Percentiles rank a stretch among this genome's conserved stretches.
Evolutionary conservation across 1,140 invertebrate species (phyloP).

Genomic region (Xylocopa sonorina): DNA sequence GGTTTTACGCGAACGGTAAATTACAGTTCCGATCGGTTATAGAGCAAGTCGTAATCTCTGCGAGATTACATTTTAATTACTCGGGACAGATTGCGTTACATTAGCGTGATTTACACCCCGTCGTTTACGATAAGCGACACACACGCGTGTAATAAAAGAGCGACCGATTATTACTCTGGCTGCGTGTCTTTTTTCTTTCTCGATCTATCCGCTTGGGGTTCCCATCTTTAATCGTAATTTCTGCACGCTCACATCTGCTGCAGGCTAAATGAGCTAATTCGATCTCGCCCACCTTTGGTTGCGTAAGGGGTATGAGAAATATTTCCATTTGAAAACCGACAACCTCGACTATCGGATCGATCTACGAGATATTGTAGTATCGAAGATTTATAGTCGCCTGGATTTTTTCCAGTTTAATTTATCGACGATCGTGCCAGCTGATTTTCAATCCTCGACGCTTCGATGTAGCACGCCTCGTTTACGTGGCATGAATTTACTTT

Average conservation of each 20-base stretch:
- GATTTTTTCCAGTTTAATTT: background rate
- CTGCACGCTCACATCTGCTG: background rate
- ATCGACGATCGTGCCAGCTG: background rate
- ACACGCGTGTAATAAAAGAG: background rate
- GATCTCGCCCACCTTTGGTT: background rate
- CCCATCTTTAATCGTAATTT: background rate
- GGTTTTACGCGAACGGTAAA: too few relatives aligned
- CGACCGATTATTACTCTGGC: background rate
- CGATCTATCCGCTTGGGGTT: background rate
- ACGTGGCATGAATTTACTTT: background rate
- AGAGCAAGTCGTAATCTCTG: background rate
- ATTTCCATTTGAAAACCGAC: background rate
- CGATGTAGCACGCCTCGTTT: background rate
- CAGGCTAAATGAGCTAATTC: background rate
- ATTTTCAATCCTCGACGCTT: background rate
- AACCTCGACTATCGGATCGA: background rate
- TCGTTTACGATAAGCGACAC: background rate
- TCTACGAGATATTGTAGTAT: background rate
- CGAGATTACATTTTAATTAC: too few relatives aligned
- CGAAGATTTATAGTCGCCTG: background rate
- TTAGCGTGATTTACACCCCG: background rate
- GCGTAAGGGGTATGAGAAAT: background rate
- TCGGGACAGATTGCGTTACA: too few relatives aligned
- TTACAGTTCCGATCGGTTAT: too few relatives aligned
- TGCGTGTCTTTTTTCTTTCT: background rate